Conservation (phyloP, 2,888 invertebrate species). For the Cataglyphis albicans region DNA sequence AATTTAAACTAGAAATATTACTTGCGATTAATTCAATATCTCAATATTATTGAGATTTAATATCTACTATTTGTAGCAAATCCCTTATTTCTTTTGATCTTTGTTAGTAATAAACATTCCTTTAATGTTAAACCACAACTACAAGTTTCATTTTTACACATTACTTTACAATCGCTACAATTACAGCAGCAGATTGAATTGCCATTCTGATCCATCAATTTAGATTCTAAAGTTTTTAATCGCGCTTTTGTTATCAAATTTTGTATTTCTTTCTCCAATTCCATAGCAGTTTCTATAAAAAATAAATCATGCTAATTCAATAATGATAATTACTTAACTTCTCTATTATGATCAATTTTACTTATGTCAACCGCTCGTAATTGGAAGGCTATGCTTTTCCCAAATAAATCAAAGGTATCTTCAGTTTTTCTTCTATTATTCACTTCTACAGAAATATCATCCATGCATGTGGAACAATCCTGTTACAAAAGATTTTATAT, state of each 20-base stretch:
- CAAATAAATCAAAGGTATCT: constrained; percentile 68
- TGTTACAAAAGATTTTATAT: constrained; percentile 26
- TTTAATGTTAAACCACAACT: constrained; percentile 62
- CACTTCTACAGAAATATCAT: neutral
- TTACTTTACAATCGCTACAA: constrained; percentile 57
- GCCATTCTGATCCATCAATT: constrained; percentile 6
- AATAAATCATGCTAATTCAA: constrained; percentile 21
- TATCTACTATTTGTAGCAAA: constrained; percentile 34
- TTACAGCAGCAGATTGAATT: constrained; percentile 53
- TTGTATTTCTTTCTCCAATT: constrained; percentile 65
- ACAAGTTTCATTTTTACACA: constrained; percentile 53
- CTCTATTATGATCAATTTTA: neutral
- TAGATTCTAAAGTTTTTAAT: constrained; percentile 55
- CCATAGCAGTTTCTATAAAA: constrained; percentile 58
- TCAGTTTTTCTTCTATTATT: neutral
- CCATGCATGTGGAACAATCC: constrained; percentile 1
- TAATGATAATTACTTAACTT: neutral
- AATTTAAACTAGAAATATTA: neutral
- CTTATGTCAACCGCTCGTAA: constrained; percentile 65
- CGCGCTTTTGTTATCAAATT: constrained; percentile 57
- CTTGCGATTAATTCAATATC: neutral
- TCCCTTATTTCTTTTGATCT: constrained; percentile 38
- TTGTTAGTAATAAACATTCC: constrained; percentile 53
- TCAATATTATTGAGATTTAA: neutral
- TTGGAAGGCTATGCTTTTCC: constrained; percentile 65